Conservation (phyloP, 2,888 invertebrate species). For the Lottia scabra region DNA sequence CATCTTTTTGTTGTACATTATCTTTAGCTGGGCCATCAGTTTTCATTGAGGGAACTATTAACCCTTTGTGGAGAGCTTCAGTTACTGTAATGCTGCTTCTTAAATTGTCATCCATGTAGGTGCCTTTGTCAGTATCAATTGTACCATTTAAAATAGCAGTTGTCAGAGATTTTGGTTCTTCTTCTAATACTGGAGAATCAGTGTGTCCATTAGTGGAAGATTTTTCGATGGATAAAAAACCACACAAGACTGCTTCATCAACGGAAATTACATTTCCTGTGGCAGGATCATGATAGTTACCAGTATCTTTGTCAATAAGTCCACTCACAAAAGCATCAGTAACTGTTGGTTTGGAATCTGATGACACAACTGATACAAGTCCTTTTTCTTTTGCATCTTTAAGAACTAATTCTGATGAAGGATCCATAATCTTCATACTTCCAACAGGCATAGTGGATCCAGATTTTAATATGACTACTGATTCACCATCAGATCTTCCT, state of each 20-base stretch:
- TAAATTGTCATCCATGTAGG: constrained; percentile 42
- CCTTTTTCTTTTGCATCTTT: constrained; percentile 37
- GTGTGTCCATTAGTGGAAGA: constrained; percentile 2
- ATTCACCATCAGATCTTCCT: constrained; percentile 37
- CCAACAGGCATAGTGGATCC: constrained; percentile 31
- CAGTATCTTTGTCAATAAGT: constrained; percentile 70
- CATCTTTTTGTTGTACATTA: constrained; percentile 10
- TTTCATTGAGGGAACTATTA: constrained; percentile 36
- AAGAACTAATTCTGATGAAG: constrained; percentile 36
- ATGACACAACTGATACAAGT: constrained; percentile 27
- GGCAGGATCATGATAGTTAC: constrained; percentile 85
- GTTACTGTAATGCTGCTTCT: constrained; percentile 70
- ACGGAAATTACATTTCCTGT: constrained; percentile 84
- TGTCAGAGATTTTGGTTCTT: constrained; percentile 41
- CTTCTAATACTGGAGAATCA: constrained; percentile 11
- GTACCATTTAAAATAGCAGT: constrained; percentile 45
- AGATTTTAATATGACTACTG: constrained; percentile 55
- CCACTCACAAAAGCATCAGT: constrained; percentile 47
- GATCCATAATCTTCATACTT: constrained; percentile 31
- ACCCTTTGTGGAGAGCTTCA: constrained; percentile 71
- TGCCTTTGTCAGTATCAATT: constrained; percentile 46
- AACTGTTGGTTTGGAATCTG: constrained; percentile 15
- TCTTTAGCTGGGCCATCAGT: constrained; percentile 22
- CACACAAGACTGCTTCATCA: constrained; percentile 85
- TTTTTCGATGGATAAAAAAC: constrained; percentile 72